These are phyloP conservation scores for Leptopilina drosophilae DNA, from an alignment of 2,888 invertebrate species.

Conservation along the genomic window DNA sequence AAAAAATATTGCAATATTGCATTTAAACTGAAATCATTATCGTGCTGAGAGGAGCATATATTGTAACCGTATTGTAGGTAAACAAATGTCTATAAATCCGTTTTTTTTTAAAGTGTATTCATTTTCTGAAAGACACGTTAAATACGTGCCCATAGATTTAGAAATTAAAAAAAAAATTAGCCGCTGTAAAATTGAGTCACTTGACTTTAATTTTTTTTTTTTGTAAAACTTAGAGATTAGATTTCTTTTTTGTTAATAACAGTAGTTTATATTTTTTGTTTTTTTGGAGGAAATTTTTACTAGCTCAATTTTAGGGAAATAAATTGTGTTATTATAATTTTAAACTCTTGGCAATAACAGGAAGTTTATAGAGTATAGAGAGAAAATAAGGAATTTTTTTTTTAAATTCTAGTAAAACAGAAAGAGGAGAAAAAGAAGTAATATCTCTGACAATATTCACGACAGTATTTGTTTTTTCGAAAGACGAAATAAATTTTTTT, in stretches of 20 bases:
- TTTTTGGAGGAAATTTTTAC: conserved; percentile 16
- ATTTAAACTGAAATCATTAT: background rate
- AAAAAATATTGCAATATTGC: no score
- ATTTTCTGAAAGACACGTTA: conserved; percentile 1
- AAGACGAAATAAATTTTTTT: conserved; percentile 44
- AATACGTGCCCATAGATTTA: background rate
- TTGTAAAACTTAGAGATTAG: conserved; percentile 11
- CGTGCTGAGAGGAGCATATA: background rate
- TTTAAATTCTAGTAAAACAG: background rate
- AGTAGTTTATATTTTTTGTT: conserved; percentile 1
- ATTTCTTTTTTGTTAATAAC: conserved; percentile 16
- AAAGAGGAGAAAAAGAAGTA: conserved; percentile 2
- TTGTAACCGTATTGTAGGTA: conserved; percentile 18
- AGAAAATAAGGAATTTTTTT: background rate
- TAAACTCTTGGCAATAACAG: conserved; percentile 9
- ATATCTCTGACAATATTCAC: conserved; percentile 7
- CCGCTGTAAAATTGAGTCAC: background rate
- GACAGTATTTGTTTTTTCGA: background rate
- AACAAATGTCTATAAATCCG: conserved; percentile 14
- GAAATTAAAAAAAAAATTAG: background rate
- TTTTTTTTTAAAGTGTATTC: conserved; percentile 11
- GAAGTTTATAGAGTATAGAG: conserved; percentile 4
- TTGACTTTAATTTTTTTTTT: background rate
- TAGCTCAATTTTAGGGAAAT: conserved; percentile 1
- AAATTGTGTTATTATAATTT: conserved; percentile 13